phyloP scores from a whole-genome alignment of 2,888 invertebrate species.

The Psylliodes chrysocephalus region DNA sequence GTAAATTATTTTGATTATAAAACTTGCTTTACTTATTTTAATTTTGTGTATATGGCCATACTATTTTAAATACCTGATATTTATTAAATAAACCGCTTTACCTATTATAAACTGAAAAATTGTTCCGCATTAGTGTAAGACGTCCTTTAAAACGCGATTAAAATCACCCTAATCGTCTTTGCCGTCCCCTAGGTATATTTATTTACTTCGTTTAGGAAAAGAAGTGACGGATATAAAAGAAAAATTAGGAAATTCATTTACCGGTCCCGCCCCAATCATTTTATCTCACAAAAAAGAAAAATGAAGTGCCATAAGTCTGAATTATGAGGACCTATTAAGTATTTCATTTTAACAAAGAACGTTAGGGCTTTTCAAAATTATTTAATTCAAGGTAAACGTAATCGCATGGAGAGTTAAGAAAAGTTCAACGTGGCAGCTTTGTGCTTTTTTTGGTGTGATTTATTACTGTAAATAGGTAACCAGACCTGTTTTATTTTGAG shows the following conservation, averaged over 20 bases:
- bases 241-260: conserved; percentile 28
- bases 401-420: conserved; percentile 14
- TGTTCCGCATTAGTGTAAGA: no score
- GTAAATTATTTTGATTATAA: no score
- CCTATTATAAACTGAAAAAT: no score
- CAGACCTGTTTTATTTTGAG: no score
- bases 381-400: conserved; percentile 16
- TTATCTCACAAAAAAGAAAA: conserved; percentile 26
- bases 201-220: neutral
- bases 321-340: conserved; percentile 27
- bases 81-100: no score
- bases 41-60: no score
- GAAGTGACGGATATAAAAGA: conserved; percentile 7
- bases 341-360: conserved; percentile 28
- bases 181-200: neutral
- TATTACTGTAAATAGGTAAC: no score
- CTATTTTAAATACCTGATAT: no score
- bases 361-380: conserved; percentile 17
- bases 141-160: neutral
- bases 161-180: neutral
- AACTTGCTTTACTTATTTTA: no score
- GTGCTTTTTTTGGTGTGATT: neutral
- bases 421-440: conserved; percentile 1
- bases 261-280: conserved; percentile 16
- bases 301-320: conserved; percentile 29